Evolutionary conservation across 2,888 invertebrate genomes (phyloP).

Genomic region (Diaphora mendica): DNA sequence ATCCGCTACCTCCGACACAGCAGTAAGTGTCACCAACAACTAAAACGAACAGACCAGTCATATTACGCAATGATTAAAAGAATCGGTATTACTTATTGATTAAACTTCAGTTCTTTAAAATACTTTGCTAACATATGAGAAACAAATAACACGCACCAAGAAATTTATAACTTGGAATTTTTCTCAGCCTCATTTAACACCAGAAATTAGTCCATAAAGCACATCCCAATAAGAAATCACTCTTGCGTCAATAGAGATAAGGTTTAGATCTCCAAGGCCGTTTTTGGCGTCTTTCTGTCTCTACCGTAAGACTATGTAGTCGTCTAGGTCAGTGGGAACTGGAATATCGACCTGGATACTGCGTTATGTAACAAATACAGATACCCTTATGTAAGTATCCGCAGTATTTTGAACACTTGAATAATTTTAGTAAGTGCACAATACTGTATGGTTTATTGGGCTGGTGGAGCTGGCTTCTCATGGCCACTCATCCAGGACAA

Average conservation of each 20-base stretch:
- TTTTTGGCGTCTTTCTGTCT: slow-evolving; percentile 55
- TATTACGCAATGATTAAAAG: no score
- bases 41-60: no score
- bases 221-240: background rate
- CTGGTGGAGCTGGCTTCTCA: no score
- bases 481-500: no score
- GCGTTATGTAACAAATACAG: slow-evolving; percentile 43
- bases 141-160: slow-evolving; percentile 16
- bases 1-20: no score
- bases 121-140: background rate
- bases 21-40: no score
- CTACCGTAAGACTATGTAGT: slow-evolving; percentile 50
- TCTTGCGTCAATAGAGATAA: background rate
- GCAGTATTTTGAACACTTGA: slow-evolving; percentile 11
- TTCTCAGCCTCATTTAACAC: slow-evolving; percentile 12
- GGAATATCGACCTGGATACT: slow-evolving; percentile 58
- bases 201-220: slow-evolving; percentile 10
- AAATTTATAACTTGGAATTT: slow-evolving; percentile 15
- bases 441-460: no score
- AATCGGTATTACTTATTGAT: no score
- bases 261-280: slow-evolving; percentile 9
- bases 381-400: slow-evolving; percentile 40
- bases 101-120: no score
- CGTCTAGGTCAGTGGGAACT: slow-evolving; percentile 63
- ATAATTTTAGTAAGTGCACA: no score